Evolutionary conservation across 1,140 invertebrate genomes (phyloP).

Genomic region (Brachionus rotundiformis): DNA sequence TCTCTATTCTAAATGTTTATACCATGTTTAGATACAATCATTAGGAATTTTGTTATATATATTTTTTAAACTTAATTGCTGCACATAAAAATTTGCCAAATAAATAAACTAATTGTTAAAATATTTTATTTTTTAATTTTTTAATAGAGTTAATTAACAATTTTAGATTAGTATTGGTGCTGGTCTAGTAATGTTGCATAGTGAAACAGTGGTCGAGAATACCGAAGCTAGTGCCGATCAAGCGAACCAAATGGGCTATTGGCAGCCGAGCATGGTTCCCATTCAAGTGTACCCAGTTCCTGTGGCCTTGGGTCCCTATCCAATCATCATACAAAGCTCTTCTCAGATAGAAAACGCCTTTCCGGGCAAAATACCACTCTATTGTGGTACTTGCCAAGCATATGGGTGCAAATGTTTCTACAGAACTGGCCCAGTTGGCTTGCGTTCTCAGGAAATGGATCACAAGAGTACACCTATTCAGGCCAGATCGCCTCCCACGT

Average conservation of each 20-base stretch:
- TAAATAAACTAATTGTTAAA: background rate
- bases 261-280: background rate
- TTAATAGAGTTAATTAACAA: background rate
- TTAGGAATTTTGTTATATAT: background rate
- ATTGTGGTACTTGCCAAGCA: constrained; percentile 3
- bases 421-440: background rate
- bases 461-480: background rate
- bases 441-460: background rate
- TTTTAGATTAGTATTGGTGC: background rate
- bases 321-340: background rate
- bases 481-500: background rate
- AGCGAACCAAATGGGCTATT: background rate
- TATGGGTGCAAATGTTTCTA: constrained; percentile 33
- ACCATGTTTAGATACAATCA: background rate
- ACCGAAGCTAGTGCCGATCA: background rate
- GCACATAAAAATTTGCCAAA: no score
- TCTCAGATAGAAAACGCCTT: background rate
- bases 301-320: background rate
- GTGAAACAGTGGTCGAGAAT: background rate
- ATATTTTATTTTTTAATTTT: background rate
- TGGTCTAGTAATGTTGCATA: background rate
- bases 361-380: background rate
- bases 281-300: background rate
- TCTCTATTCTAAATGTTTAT: background rate
- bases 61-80: no score